Evolutionary conservation across 1,140 invertebrate genomes (phyloP), one percentile per base, ranked within the genome.

Genomic region (Lasioglossum albipes): DNA sequence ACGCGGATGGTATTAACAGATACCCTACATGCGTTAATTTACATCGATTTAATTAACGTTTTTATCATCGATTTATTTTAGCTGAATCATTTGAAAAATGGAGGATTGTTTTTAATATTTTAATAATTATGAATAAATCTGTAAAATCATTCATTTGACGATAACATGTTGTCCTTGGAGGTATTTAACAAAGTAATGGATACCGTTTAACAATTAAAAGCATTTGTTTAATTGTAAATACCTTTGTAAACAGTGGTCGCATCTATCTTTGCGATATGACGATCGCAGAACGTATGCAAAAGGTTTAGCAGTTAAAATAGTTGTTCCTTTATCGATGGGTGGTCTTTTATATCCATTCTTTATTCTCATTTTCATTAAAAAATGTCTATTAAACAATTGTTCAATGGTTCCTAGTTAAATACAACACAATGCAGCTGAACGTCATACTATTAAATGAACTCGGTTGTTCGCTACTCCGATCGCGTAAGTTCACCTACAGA

Each of bases 211-310:
- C n/a, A 20, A 7, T 20, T 16, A 70, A 18, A 13, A 49, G 77
- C 45, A 78, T 75, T 36, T 70, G 61, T 68, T 20, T 76, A 72
- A 67, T 57, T 45, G 13, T n/a, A 74, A 52, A 92, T 90, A 95
- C 95, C 92, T 93, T 79, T 91, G 91, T 82, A 95, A 94, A 85
- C 95, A 95, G 88, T 93, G 90, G 83, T 95, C 95, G 84, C 95
- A 95, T 79, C 92, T 90, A 84, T 95, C 93, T 54, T 92, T 91
- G 22, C 94, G 92, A 81, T 94, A 93, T 83, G 93, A 93, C 0
- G 94, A 94, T 87, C 93, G 94, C 3, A 95, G 85, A 7, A 94
- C 92, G 85, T 93, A 94, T 9, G 93, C 94, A 89, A 95, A 95
- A 4, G 95, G 95, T 59, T 75, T 73, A 3, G 68, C 61, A 54